Base-by-base conservation (phyloP, 2,797 vertebrate genomes). In the Propithecus deckenii region DNA sequence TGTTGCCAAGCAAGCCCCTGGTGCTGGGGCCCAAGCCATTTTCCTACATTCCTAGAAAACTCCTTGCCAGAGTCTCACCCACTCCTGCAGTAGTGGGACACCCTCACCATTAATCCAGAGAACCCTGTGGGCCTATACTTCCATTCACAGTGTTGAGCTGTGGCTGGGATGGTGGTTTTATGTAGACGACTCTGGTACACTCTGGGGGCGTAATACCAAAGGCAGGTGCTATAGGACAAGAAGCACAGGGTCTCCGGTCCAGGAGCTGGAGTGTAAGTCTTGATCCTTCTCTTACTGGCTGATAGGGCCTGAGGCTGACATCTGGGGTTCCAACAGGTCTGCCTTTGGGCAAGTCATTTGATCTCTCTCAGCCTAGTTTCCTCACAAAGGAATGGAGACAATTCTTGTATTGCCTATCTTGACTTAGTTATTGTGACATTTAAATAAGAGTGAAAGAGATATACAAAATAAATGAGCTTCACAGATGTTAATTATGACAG, bases 351-450 rank as follows among this genome's bases (percentile, higher is more conserved):
- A 88, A 89, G 72, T 67, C 23, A 79, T 75, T 95, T 95, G 80
- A 89, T 30, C 7, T 59, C 28, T 67, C 23, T 95, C 48, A 95
- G 35, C 17, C 80, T 59, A 23, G 12, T 91, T 84, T 92, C 22
- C 48, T 96, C 57, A 83, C 18, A 90, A 86, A 84, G n/a, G 95
- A 93, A 50, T 55, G 65, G 43, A 71, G 50, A 71, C 2, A 93
- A 75, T 79, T 88, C 50, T 75, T 92, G 75, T 8, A 67, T n/a
- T 94, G 67, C 35, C 43, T 83, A 46, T 74, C 76, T 84, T 22
- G 23, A 94, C 5, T 89, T 30, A 48, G 38, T 72, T 84, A 55
- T 57, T 95, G 22, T 67, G 30, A 95, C 59, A 38, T 72, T 86
- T 92, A 89, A 81, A 43, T 75, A 84, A 72, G 57, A 55, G 59